A percentile compares a stretch with the other conserved stretches of the same genome.
These are phyloP conservation scores for Burhinus bistriatus DNA, from an alignment of 2,113 vertebrate genomes.

Conservation along the genomic window DNA sequence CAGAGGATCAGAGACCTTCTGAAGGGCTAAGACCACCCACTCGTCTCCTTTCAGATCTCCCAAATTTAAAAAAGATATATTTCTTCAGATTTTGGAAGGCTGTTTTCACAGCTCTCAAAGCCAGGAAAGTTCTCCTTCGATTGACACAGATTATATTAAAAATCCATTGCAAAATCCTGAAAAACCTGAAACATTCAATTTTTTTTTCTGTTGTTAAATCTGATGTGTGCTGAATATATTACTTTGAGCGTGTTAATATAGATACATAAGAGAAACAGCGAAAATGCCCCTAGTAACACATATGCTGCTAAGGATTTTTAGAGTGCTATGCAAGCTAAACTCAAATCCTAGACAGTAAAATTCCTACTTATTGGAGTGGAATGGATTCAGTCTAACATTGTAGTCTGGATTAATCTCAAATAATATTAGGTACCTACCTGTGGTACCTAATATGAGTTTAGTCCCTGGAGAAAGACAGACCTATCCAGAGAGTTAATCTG, in stretches of 20 bases:
- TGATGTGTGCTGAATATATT: not conserved
- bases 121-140: not conserved
- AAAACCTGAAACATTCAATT: not conserved
- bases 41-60: not conserved
- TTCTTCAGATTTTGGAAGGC: not conserved
- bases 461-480: not conserved
- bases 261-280: not conserved
- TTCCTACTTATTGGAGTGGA: not conserved
- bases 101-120: not conserved
- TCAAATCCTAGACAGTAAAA: not conserved
- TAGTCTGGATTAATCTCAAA: not conserved
- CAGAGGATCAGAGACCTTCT: conserved; percentile 50
- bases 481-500: not conserved
- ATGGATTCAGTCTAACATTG: not conserved
- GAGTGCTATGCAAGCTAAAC: not conserved
- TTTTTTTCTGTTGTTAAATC: not conserved
- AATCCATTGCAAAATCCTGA: not conserved
- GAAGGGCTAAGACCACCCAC: conserved; percentile 53
- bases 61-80: not conserved
- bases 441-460: not conserved
- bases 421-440: not conserved
- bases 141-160: not conserved
- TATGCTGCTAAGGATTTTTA: not conserved
- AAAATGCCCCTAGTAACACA: not conserved
- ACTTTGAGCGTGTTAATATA: not conserved